Conservation (phyloP, 2,888 invertebrate genomes). For the Lordiphosa fenestrarum region DNA sequence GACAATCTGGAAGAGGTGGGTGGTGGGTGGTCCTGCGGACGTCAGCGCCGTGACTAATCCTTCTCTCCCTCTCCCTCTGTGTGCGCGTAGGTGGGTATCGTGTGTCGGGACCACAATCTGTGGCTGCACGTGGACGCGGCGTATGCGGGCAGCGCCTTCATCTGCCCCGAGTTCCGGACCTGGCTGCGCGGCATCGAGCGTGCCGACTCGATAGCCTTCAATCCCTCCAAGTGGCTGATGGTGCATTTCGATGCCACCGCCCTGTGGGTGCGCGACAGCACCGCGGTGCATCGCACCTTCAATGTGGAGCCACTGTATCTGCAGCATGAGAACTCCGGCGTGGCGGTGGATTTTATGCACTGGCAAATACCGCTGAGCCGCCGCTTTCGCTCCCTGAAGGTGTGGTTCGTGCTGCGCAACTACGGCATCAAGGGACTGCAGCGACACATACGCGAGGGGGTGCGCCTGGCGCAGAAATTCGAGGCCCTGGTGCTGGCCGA, state of each 20-base stretch:
- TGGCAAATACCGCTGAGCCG: conserved; percentile 98
- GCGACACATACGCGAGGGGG: conserved; percentile 94
- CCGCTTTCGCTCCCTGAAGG: conserved; percentile 93
- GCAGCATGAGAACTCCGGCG: conserved; percentile 98
- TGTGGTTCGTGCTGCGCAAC: conserved; percentile 98
- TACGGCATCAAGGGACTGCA: conserved; percentile 95
- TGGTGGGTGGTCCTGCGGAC: conserved; percentile 4
- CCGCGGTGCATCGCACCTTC: conserved; percentile 96
- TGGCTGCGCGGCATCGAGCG: conserved; percentile 95
- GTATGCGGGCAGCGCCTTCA: conserved; percentile 97
- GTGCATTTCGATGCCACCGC: conserved; percentile 99
- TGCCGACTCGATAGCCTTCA: conserved; percentile 97
- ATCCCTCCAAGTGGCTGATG: conserved; percentile 99
- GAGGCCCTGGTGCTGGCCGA: conserved; percentile 92
- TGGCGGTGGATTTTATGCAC: conserved; percentile 98
- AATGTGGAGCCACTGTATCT: conserved; percentile 98
- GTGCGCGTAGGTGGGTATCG: conserved; percentile 81
- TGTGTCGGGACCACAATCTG: conserved; percentile 89
- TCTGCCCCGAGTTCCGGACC: conserved; percentile 96
- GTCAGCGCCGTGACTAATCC: conserved; percentile 1
- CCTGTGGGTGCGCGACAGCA: conserved; percentile 98
- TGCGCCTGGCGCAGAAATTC: conserved; percentile 93
- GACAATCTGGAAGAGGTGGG: conserved; percentile 87
- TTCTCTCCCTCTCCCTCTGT: neutral
- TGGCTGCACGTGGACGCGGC: conserved; percentile 99